phyloP scores from a whole-genome alignment of 2,113 vertebrate genomes.

The Tyrannus savana region DNA sequence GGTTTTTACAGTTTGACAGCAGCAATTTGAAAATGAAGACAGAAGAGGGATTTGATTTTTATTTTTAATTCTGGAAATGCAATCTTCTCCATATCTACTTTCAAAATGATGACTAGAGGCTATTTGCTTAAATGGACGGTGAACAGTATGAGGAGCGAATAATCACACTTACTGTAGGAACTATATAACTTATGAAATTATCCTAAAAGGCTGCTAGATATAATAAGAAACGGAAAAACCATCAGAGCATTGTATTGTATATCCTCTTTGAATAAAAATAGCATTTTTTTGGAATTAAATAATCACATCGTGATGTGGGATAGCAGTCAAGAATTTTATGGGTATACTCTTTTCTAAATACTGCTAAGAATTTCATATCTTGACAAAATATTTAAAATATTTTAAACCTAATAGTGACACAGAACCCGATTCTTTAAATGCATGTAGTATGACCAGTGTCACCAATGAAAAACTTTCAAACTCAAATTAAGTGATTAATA shows the following conservation, averaged over 20 bases:
- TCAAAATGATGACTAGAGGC: slow-evolving; percentile 21
- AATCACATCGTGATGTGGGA: not conserved
- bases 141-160: slow-evolving; percentile 21
- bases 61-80: not conserved
- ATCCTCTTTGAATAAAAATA: not conserved
- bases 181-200: not conserved
- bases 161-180: slow-evolving; percentile 25
- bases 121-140: slow-evolving; percentile 49
- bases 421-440: not conserved
- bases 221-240: not conserved
- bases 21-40: slow-evolving; percentile 1
- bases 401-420: not conserved
- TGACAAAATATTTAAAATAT: not conserved
- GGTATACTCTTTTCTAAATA: not conserved
- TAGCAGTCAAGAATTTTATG: not conserved
- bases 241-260: not conserved
- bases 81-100: not conserved
- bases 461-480: not conserved
- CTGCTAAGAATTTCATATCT: not conserved
- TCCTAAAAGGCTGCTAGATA: not conserved
- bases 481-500: not conserved
- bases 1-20: slow-evolving; percentile 28
- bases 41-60: not conserved
- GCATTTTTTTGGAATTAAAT: not conserved
- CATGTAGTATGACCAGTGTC: not conserved